Percentiles rank a stretch among this genome's conserved stretches.
phyloP scores from a whole-genome alignment of 92 coral and sea anemone species.

The Umimayanthus kanabou region DNA sequence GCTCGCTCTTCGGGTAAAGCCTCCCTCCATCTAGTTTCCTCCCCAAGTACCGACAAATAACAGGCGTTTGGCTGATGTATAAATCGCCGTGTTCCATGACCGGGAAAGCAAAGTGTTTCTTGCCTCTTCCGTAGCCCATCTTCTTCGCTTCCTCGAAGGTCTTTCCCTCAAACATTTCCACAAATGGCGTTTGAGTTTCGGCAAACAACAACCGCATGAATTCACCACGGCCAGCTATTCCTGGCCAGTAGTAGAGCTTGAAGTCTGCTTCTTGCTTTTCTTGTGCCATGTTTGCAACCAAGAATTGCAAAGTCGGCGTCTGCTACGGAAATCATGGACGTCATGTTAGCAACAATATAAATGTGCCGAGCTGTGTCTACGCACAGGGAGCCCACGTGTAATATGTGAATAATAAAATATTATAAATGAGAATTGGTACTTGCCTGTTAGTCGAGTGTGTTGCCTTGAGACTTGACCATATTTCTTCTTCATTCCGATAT shows the following conservation, averaged over 20 bases:
- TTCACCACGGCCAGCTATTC: slow-evolving; percentile 66
- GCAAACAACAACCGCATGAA: slow-evolving; percentile 61
- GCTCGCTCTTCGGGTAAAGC: slow-evolving; percentile 66
- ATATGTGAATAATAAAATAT: too few species aligned
- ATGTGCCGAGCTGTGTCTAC: too few species aligned
- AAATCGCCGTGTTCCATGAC: slow-evolving; percentile 67
- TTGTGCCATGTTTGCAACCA: slow-evolving; percentile 7
- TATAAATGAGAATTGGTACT: too few species aligned
- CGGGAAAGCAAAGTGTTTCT: slow-evolving; percentile 72
- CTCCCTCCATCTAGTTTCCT: slow-evolving; percentile 67
- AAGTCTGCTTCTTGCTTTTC: slow-evolving; percentile 27
- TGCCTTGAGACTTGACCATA: too few species aligned
- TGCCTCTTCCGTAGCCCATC: slow-evolving; percentile 73
- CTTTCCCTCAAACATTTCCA: slow-evolving; percentile 64
- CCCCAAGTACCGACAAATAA: slow-evolving; percentile 73
- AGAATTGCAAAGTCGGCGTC: too few species aligned
- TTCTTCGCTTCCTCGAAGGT: slow-evolving; percentile 55
- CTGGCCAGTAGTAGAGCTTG: slow-evolving; percentile 71
- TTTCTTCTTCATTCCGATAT: too few species aligned
- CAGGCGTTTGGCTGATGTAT: slow-evolving; percentile 72
- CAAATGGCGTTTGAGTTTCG: slow-evolving; percentile 67
- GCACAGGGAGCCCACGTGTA: too few species aligned
- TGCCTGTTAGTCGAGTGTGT: too few species aligned
- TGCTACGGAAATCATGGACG: too few species aligned
- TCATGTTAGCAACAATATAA: too few species aligned